Base-by-base conservation (phyloP, 1,140 invertebrate genomes). In the Propsilocerus akamusi region DNA sequence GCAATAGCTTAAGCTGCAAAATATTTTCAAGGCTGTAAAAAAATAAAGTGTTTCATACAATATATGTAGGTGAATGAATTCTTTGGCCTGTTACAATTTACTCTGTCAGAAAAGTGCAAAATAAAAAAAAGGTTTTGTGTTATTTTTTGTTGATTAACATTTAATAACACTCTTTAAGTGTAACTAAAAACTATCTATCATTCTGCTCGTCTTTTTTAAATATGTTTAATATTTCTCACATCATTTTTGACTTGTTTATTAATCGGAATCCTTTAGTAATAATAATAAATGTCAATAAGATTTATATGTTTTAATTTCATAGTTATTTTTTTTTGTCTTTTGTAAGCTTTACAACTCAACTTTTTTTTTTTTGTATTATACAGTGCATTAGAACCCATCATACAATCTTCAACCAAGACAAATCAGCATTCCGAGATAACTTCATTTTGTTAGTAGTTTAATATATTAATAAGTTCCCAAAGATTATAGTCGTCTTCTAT, bases 121-220 rank as follows among this genome's bases (percentile, higher is more conserved):
- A 30, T 30, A 30, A 30, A 30, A 30, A 30, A 8, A 30, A 8
- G n/a, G 6, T 30, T 30, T n/a, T n/a, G 28, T n/a, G n/a, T 30
- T 11, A 30, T 11, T 30, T 41, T 41, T 41, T 41, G 34, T 41
- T 41, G 17, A 41, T 41, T 41, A 41, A 41, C 34, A 41, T 41
- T 41, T 41, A 41, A 41, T 41, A 41, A 41, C 34, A 41, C 17
- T 41, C 34, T 41, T 41, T 41, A 41, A 8, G 34, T 41, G 34
- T 41, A 41, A 41, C 34, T 41, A 41, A 41, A 41, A 41, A 20
- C 34, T 41, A 41, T 41, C 34, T 41, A 41, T 41, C 34, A 41
- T 41, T 41, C 20, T 7, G 6, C 12, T 37, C 7, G 14, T n/a
- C 17, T 34, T 37, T 8, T 41, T 41, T n/a, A n/a, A n/a, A n/a